A percentile compares a stretch with the other conserved stretches of the same genome.
Evolutionary conservation across 2,888 invertebrate genomes (phyloP).

Genomic region (Blastobasis adustella): DNA sequence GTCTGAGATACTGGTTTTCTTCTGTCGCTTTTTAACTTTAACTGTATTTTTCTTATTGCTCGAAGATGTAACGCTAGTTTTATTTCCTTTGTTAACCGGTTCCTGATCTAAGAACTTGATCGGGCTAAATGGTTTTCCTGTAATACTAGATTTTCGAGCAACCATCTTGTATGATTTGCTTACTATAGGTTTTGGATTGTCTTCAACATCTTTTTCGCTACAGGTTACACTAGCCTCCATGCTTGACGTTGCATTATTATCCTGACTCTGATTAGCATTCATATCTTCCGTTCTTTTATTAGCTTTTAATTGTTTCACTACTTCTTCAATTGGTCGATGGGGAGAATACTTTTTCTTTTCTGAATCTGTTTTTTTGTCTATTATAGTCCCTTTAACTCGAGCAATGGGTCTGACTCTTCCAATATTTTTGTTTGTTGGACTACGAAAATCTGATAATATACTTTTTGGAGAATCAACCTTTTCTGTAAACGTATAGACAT

Average conservation of each 20-base stretch:
- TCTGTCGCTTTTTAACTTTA: slow-evolving; percentile 44
- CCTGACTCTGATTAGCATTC: slow-evolving; percentile 25
- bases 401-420: slow-evolving; percentile 67
- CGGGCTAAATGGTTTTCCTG: slow-evolving; percentile 67
- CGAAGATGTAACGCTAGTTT: slow-evolving; percentile 27
- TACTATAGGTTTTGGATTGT: slow-evolving; percentile 56
- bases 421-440: slow-evolving; percentile 53
- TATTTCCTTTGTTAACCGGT: slow-evolving; percentile 27
- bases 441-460: slow-evolving; percentile 59
- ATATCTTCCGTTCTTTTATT: slow-evolving; percentile 57
- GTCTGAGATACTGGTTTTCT: slow-evolving; percentile 49
- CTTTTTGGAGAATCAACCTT: slow-evolving; percentile 69
- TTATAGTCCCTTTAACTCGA: slow-evolving; percentile 65
- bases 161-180: slow-evolving; percentile 72
- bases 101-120: slow-evolving; percentile 59
- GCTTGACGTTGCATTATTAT: slow-evolving; percentile 22
- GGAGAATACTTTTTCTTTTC: slow-evolving; percentile 67
- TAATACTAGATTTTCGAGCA: slow-evolving; percentile 66
- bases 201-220: slow-evolving; percentile 36
- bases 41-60: slow-evolving; percentile 32
- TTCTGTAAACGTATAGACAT: slow-evolving; percentile 67
- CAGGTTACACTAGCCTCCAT: slow-evolving; percentile 22
- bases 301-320: slow-evolving; percentile 62
- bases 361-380: slow-evolving; percentile 58
- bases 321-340: slow-evolving; percentile 65